phyloP scores from a whole-genome alignment of 2,888 invertebrate genomes.

The Ophraella communa region DNA sequence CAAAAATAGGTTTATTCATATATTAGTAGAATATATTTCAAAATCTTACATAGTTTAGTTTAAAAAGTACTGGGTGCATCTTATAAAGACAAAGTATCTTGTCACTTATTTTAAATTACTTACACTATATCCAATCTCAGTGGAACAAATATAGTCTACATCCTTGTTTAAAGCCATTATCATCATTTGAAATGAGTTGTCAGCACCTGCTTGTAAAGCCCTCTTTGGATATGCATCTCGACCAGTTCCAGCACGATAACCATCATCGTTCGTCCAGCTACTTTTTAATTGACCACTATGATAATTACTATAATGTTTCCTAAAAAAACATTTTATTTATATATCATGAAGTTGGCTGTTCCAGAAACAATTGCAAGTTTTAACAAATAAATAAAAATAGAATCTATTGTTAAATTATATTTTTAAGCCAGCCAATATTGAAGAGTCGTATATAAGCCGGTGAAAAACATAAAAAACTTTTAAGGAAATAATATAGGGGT shows the following conservation, averaged over 20 bases:
- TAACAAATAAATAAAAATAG: not conserved
- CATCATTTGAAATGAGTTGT: not conserved
- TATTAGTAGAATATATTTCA: not conserved
- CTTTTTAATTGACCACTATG: not conserved
- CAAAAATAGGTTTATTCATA: no score
- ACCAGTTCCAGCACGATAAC: not conserved
- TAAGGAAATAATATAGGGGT: no score
- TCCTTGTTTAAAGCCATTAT: not conserved
- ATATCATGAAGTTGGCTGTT: not conserved
- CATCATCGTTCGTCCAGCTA: not conserved
- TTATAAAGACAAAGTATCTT: no score
- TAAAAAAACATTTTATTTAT: not conserved
- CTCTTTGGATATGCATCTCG: not conserved
- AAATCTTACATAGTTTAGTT: not conserved
- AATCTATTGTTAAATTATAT: no score
- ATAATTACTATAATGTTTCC: not conserved
- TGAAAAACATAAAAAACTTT: no score
- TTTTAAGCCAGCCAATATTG: no score
- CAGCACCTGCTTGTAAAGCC: not conserved
- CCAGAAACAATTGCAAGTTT: not conserved
- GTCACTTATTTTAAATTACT: not conserved
- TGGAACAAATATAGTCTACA: not conserved
- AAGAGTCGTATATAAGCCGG: no score
- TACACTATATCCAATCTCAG: not conserved
- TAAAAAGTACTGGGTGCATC: no score